Base-by-base conservation (phyloP, 2,888 invertebrate species). In the Rotaria sp. region DNA sequence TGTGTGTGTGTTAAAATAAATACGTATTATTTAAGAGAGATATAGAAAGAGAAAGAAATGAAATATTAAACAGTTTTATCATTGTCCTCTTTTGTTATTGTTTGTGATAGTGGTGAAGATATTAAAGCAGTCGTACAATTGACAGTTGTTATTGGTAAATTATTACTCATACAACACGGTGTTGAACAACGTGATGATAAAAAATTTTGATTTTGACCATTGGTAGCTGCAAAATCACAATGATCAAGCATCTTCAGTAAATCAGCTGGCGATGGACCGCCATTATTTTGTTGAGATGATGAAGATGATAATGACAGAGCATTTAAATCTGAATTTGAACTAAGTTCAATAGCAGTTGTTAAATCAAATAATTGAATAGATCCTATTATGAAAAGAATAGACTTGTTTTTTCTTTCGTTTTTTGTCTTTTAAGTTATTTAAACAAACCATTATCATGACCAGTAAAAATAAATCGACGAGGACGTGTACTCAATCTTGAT, bases 211-310 rank as follows among this genome's bases (percentile, higher is more conserved):
- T 67, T 35, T 35, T 67, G 67, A 35, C 67, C 67, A 35, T 35
- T 67, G 1, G 67, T 67, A 18, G 26, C 45, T 26, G 80, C 41
- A 45, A 97, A 93, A 91, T 97, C 97, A 92, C 96, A 97, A 89
- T 96, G 96, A 89, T 97, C 96, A 88, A 98, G 93, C 88, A 97
- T 93, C 50, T 95, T 94, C 89, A 98, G 93, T 87, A 98, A 92
- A 92, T 98, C 97, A 90, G 95, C 94, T 2, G 97, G 94, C 1
- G 94, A 94, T 52, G 97, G 97, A n/a, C 97, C 97, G 88, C 96
- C 96, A 75, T 87, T 87, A 45, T 80, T 45, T 11, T 80, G 15
- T 11, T 80, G n/a, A 41, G 45, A 45, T 0, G 45, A 35, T 3
- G 24, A n/a, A 7, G 45, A 41, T 15, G 26, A 26, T 45, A 24